Conservation (phyloP, 2,113 vertebrate genomes). For the Oryzias celebensis region DNA sequence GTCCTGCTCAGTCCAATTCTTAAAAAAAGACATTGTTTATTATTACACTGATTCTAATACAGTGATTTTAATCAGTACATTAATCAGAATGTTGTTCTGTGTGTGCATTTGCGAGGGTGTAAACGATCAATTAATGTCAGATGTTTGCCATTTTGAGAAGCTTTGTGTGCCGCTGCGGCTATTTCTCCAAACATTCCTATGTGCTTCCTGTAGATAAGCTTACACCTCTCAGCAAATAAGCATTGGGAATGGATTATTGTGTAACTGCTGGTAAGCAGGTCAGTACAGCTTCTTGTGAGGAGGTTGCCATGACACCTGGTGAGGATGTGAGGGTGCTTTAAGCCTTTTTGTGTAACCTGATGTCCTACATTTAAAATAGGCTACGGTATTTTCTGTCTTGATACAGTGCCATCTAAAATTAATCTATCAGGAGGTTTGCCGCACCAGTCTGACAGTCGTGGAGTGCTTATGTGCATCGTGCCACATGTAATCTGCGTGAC, state of each 20-base stretch:
- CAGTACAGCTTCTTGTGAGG: slow-evolving; percentile 45
- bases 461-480: slow-evolving; percentile 8
- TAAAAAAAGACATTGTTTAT: slow-evolving; percentile 41
- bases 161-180: slow-evolving; percentile 7
- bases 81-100: not conserved
- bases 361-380: slow-evolving; percentile 62
- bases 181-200: slow-evolving; percentile 25
- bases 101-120: not conserved
- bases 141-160: not conserved
- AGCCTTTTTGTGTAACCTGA: slow-evolving; percentile 51
- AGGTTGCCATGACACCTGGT: slow-evolving; percentile 63
- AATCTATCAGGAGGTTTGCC: slow-evolving; percentile 47
- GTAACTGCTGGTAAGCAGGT: slow-evolving; percentile 55
- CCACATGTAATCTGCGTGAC: slow-evolving; percentile 20
- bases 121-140: slow-evolving; percentile 17
- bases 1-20: slow-evolving; percentile 1
- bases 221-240: slow-evolving; percentile 37
- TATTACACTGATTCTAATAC: slow-evolving; percentile 38
- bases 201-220: slow-evolving; percentile 37
- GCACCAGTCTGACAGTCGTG: slow-evolving; percentile 14
- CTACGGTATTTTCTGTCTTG: slow-evolving; percentile 41
- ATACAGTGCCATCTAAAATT: slow-evolving; percentile 24
- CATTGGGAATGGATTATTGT: slow-evolving; percentile 40
- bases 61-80: not conserved
- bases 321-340: slow-evolving; percentile 41